phyloP scores from a whole-genome alignment of 2,113 vertebrate genomes.

The Lasiurus cinereus region DNA sequence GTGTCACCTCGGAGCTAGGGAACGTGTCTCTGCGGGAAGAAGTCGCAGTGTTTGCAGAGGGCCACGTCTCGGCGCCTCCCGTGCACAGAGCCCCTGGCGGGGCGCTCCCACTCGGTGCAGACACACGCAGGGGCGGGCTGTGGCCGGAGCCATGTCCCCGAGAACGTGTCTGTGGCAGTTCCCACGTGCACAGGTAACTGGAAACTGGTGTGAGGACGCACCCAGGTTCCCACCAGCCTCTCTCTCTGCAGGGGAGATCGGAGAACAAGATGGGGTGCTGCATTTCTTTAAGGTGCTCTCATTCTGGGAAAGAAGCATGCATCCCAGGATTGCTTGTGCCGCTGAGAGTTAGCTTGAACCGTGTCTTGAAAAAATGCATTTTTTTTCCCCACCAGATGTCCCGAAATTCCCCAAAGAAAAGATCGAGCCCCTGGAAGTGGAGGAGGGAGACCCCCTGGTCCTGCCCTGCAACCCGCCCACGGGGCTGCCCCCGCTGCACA shows the following conservation, averaged over 20 bases:
- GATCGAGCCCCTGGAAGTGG: conserved; percentile 92
- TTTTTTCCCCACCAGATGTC: conserved; percentile 87
- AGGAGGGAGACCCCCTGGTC: conserved; percentile 93
- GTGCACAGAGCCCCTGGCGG: neutral
- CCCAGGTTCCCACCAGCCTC: neutral
- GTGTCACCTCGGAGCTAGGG: neutral
- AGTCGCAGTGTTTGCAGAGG: neutral
- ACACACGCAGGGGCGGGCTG: neutral
- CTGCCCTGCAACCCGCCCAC: conserved; percentile 94
- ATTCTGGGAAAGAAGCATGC: neutral
- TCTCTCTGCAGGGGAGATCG: neutral
- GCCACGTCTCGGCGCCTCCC: neutral
- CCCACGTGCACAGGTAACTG: too few species aligned
- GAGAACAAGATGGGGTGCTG: neutral
- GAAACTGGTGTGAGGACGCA: neutral
- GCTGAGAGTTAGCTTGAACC: neutral
- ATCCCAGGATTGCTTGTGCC: neutral
- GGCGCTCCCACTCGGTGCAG: neutral
- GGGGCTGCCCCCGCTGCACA: conserved; percentile 95
- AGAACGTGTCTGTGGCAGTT: too few species aligned
- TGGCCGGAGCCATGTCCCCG: neutral
- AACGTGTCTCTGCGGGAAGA: neutral
- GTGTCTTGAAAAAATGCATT: conserved; percentile 20
- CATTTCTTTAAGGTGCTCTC: neutral
- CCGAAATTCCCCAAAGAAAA: conserved; percentile 98